phyloP scores from a whole-genome alignment of 2,888 invertebrate species.

The Acanthopleura granulata region DNA sequence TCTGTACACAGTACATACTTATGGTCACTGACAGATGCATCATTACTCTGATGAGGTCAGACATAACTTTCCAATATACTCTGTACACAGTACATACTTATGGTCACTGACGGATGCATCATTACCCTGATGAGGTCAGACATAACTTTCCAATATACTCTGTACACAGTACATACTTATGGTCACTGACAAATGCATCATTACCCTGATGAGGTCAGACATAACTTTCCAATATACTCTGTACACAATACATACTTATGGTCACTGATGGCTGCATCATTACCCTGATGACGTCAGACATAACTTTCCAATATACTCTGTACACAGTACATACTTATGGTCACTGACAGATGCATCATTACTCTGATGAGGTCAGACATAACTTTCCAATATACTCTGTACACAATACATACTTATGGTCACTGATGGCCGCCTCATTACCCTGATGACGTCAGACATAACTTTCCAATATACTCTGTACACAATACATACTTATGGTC shows the following conservation, averaged over 20 bases:
- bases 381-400: too few species aligned
- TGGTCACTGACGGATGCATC: slow-evolving; percentile 63
- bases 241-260: slow-evolving; percentile 49
- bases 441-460: too few species aligned
- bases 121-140: slow-evolving; percentile 38
- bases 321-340: slow-evolving; percentile 50
- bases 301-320: too few species aligned
- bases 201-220: slow-evolving; percentile 36
- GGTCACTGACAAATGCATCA: slow-evolving; percentile 62
- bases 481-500: slow-evolving; percentile 59
- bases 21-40: slow-evolving; percentile 61
- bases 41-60: slow-evolving; percentile 46
- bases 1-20: slow-evolving; percentile 45
- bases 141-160: too few species aligned
- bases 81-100: slow-evolving; percentile 45
- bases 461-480: too few species aligned
- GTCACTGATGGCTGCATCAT: slow-evolving; percentile 64
- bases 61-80: too few species aligned
- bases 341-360: slow-evolving; percentile 65
- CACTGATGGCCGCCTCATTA: slow-evolving; percentile 63
- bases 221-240: too few species aligned
- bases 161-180: slow-evolving; percentile 49
- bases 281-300: too few species aligned
- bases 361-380: too few species aligned
- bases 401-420: slow-evolving; percentile 55